These are phyloP conservation scores for Ictalurus furcatus DNA, from an alignment of 2,113 vertebrate genomes.

Conservation along the genomic window DNA sequence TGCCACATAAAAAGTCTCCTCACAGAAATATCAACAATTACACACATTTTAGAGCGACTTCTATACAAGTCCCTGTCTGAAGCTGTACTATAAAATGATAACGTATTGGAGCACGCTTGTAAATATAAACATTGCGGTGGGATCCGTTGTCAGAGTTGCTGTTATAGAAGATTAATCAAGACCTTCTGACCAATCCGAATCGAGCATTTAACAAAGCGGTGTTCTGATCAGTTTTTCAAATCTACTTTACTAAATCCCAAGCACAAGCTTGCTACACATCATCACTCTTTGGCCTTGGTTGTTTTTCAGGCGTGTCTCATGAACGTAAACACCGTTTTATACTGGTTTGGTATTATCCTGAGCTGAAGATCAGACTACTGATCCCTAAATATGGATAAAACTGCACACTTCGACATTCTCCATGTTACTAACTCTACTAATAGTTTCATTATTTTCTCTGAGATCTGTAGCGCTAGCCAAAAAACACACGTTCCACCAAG, in stretches of 20 bases:
- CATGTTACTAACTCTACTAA: neutral
- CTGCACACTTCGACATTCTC: neutral
- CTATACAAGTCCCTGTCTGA: neutral
- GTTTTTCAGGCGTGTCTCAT: neutral
- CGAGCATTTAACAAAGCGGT: neutral
- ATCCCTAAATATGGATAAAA: neutral
- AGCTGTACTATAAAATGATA: neutral
- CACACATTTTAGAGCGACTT: neutral
- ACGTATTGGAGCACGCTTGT: neutral
- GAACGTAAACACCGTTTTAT: neutral
- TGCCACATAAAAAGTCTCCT: neutral
- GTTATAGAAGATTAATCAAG: neutral
- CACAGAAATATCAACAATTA: neutral
- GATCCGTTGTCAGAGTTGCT: neutral
- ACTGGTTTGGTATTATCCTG: neutral
- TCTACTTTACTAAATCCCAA: neutral
- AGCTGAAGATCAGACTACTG: neutral
- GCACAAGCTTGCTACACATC: neutral
- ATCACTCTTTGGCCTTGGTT: neutral
- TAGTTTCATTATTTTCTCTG: neutral
- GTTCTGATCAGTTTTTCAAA: neutral
- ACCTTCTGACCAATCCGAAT: neutral
- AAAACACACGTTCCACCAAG: constrained; percentile 53
- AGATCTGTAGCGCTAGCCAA: neutral
- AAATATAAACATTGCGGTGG: neutral